phyloP scores from a whole-genome alignment of 2,113 vertebrate genomes.

The Rhinichthys klamathensis region DNA sequence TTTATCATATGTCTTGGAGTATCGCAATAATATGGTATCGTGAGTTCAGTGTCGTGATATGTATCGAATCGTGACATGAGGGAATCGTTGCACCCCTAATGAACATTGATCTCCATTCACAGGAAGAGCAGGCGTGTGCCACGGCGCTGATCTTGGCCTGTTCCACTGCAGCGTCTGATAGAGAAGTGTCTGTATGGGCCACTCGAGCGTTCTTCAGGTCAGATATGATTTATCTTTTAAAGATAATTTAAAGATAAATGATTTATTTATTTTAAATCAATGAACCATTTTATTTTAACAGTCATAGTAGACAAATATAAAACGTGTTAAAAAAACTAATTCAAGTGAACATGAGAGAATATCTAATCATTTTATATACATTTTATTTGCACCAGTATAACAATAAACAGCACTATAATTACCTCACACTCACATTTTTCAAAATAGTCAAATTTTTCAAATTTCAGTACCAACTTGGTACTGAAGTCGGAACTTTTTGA shows the following conservation, averaged over 20 bases:
- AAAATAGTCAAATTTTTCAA: too few relatives aligned
- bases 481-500: too few relatives aligned
- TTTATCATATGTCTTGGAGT: too few relatives aligned
- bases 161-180: constrained; percentile 85
- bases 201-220: constrained; percentile 96
- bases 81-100: too few relatives aligned
- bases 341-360: neutral
- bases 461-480: too few relatives aligned
- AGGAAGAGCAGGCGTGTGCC: constrained; percentile 96
- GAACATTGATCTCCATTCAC: neutral
- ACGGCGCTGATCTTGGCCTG: constrained; percentile 93
- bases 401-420: neutral
- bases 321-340: neutral
- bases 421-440: too few relatives aligned
- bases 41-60: too few relatives aligned
- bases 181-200: constrained; percentile 93
- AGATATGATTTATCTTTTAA: neutral
- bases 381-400: neutral
- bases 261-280: too few relatives aligned
- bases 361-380: neutral
- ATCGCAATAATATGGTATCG: too few relatives aligned
- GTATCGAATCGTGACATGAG: too few relatives aligned
- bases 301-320: neutral
- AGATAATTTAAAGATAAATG: too few relatives aligned
- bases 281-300: neutral